Evolutionary conservation across 2,113 vertebrate species (phyloP).

Genomic region (Petroica traversi): DNA sequence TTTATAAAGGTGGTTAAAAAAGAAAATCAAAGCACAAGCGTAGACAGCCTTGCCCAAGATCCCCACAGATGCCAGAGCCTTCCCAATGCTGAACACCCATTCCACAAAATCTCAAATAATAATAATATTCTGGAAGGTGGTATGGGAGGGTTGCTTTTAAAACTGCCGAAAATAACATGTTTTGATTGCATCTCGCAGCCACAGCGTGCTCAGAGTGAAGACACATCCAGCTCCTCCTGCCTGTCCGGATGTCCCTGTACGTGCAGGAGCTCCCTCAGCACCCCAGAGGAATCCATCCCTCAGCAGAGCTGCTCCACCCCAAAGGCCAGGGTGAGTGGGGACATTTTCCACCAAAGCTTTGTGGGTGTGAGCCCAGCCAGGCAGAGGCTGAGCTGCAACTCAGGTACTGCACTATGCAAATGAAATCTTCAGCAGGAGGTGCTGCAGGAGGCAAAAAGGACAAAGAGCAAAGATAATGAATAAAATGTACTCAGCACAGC

Average conservation of each 20-base stretch:
- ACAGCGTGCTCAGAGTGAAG: neutral
- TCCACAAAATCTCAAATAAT: neutral
- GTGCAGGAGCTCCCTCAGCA: neutral
- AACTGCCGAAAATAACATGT: neutral
- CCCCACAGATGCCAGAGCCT: neutral
- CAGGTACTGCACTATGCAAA: accelerated
- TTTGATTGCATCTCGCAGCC: neutral
- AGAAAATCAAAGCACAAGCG: neutral
- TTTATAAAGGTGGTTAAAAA: neutral
- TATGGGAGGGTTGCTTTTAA: neutral
- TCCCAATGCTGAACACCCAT: neutral
- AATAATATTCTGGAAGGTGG: neutral
- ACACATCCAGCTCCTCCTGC: neutral
- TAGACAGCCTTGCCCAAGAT: neutral
- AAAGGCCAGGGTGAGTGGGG: neutral
- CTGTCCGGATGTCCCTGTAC: neutral
- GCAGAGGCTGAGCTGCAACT: neutral
- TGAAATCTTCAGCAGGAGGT: neutral
- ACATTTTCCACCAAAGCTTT: neutral
- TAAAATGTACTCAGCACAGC: neutral
- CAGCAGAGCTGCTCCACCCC: neutral
- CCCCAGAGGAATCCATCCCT: neutral
- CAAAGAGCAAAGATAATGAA: neutral
- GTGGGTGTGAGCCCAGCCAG: neutral
- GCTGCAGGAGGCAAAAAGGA: neutral